These are phyloP conservation scores for Merops nubicus DNA, from an alignment of 2,113 vertebrate genomes.

Conservation along the genomic window DNA sequence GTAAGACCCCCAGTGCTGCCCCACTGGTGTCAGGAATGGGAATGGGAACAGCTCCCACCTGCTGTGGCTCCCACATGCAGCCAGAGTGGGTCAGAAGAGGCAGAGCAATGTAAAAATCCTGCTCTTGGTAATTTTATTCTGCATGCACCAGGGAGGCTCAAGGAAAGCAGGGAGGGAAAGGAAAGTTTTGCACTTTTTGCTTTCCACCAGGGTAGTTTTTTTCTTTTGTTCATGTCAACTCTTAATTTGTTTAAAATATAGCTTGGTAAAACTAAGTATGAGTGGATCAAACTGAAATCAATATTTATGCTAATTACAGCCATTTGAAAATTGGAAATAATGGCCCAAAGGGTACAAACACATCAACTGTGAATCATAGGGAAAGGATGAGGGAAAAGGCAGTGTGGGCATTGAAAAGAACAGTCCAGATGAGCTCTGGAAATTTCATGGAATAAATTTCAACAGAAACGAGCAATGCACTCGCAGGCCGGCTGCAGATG, in stretches of 20 bases:
- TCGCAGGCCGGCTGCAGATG: slow-evolving; percentile 57
- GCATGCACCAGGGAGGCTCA: neutral
- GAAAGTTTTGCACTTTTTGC: neutral
- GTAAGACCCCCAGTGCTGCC: neutral
- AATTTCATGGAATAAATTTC: slow-evolving; percentile 73
- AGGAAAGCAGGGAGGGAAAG: neutral
- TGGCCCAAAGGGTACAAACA: slow-evolving; percentile 70
- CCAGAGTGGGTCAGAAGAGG: neutral
- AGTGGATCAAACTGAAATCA: slow-evolving; percentile 36
- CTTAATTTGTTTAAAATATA: slow-evolving; percentile 18
- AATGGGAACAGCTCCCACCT: neutral
- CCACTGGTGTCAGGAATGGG: neutral
- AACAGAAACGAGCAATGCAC: slow-evolving; percentile 58
- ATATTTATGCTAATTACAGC: slow-evolving; percentile 49
- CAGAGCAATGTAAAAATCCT: neutral
- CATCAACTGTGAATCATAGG: slow-evolving; percentile 71
- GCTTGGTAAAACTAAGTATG: neutral
- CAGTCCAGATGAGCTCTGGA: slow-evolving; percentile 75
- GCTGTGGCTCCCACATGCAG: neutral
- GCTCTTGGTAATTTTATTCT: neutral
- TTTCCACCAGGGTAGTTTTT: neutral
- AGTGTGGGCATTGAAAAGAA: slow-evolving; percentile 83
- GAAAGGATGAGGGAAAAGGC: slow-evolving; percentile 75
- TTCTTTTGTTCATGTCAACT: neutral
- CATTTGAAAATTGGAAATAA: slow-evolving; percentile 70